phyloP scores from a whole-genome alignment of 2,888 invertebrate genomes.

The Acronicta leporina region DNA sequence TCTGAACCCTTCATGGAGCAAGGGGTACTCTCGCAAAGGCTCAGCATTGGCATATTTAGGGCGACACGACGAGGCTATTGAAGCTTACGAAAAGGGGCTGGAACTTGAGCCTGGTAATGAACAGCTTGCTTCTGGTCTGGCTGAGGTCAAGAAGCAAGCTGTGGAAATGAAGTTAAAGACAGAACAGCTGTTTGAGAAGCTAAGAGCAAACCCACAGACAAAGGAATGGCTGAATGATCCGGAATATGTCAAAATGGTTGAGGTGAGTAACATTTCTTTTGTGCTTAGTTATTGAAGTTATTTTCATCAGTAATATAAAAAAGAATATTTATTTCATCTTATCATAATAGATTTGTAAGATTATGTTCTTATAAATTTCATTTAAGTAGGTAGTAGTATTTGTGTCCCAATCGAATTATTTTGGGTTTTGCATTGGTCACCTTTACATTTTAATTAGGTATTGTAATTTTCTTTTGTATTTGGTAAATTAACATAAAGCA shows the following conservation, averaged over 20 bases:
- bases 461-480: conserved; percentile 11
- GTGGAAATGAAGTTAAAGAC: conserved; percentile 62
- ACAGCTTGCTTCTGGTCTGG: conserved; percentile 91
- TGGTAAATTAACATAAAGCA: conserved; percentile 21
- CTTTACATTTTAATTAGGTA: conserved; percentile 3
- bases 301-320: too few species aligned
- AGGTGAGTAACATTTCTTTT: conserved; percentile 68
- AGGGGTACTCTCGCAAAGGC: conserved; percentile 96
- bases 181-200: conserved; percentile 87
- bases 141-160: conserved; percentile 88
- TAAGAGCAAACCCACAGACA: conserved; percentile 92
- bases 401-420: not conserved
- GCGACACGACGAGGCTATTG: conserved; percentile 92
- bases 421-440: not conserved
- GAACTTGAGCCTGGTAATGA: conserved; percentile 92
- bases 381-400: too few species aligned
- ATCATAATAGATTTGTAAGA: too few species aligned
- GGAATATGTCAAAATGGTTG: conserved; percentile 90
- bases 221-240: conserved; percentile 93
- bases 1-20: conserved; percentile 95
- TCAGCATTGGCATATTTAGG: conserved; percentile 94
- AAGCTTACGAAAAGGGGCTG: conserved; percentile 92
- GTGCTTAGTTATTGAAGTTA: not conserved
- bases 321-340: too few species aligned
- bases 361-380: too few species aligned